Base-by-base conservation (phyloP, 2,888 invertebrate species). In the Dermolepida albohirtum region DNA sequence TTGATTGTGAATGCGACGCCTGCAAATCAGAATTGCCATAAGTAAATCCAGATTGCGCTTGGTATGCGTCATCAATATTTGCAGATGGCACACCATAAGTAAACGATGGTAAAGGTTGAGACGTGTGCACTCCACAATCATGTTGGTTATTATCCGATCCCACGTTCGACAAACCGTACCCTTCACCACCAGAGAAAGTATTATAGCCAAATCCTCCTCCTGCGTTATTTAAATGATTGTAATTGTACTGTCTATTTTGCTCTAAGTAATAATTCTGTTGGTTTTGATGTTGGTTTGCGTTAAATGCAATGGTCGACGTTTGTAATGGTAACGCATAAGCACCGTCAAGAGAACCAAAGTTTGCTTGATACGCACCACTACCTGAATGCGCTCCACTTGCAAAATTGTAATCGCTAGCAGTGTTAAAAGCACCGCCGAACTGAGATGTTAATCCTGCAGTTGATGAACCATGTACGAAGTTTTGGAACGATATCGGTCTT, bases 401-500 rank as follows among this genome's bases (percentile, higher is more conserved):
- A 34, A 67, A 69, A 66, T 68, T 72, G 52, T 68, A 63, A 44
- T 72, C 75, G 51, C 16, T 11, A 6, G 27, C 51, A 34, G 72
- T 74, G 67, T 74, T 75, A 34, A 74, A 72, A 41, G 69, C 57
- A 27, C 39, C 16, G 14, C 50, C 65, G 47, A 66, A 64, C 39
- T 71, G 71, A 39, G 72, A 68, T 27, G 74, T 70, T 55, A 76
- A 65, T 44, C 76, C 77, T 27, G 71, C 73, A 1, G 75, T 71
- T 1, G 79, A 74, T 43, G 78, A 78, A 14, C 78, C 79, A 52
- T 80, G 79, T 5, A 72, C 75, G 22, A 76, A 55, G 67, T 73
- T 78, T 73, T 87, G 86, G 83, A 88, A 88, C 43, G 82, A 84
- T 5, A 86, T 76, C 0, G 87, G 84, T 70, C 78, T 84, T 16